Base-by-base conservation (phyloP, 2,888 invertebrate species). In the Yponomeuta evonymella region DNA sequence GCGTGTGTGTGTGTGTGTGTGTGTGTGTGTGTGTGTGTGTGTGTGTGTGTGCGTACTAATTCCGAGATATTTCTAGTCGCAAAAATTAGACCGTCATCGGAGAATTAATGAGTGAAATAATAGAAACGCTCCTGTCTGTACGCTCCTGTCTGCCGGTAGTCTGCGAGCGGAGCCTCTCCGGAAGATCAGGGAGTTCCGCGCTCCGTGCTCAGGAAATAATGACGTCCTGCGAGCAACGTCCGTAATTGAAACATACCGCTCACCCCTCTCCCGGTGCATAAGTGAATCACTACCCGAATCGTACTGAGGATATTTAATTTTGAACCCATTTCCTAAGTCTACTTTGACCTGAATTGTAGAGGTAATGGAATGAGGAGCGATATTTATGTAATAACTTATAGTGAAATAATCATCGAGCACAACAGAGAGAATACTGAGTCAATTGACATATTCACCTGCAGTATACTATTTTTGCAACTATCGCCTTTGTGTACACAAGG, bases 191-290 rank as follows among this genome's bases (percentile, higher is more conserved):
- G 63, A 33, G 43, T 63, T 70, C 70, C 77, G 75, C 78, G 75
- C 75, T 75, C 85, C 77, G 75, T 79, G 76, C 75, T 75, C 86
- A 85, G 87, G 87, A 88, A 88, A 88, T 88, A 85, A 87, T 84
- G 83, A 83, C 79, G 81, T 87, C 88, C 88, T 86, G 81, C 73
- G 76, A 76, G 76, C 81, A 77, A 78, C 81, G 73, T 78, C 65
- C 75, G 81, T 84, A 83, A 84, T 83, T 82, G 86, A 84, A 86
- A 85, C 83, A 84, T 82, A 83, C 83, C 81, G 77, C 76, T 76
- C 79, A 72, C 11, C 48, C 83, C 80, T 77, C 76, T 76, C 79
- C 73, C 30, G 30, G 11, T 58, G 76, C 78, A 74, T 79, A 81
- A 83, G 78, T 80, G 81, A 84, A 85, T 88, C 85, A 84, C 81